phyloP scores from a whole-genome alignment of 2,113 vertebrate species.

The Scatophagus argus region DNA sequence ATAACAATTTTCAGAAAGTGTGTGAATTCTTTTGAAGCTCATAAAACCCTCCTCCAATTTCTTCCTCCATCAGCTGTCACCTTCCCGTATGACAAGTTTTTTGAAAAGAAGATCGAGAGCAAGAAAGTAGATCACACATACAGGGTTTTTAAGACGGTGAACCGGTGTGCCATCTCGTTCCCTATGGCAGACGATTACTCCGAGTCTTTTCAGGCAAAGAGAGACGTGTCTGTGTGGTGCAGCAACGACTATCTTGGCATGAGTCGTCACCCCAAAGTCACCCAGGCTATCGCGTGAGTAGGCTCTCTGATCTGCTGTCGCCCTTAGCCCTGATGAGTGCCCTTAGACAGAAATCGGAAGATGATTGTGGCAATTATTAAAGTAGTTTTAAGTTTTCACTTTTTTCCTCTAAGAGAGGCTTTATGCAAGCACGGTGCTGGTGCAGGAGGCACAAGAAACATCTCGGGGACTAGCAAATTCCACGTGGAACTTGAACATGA shows the following conservation, averaged over 20 bases:
- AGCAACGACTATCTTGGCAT: conserved; percentile 97
- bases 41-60: not conserved
- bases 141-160: conserved; percentile 95
- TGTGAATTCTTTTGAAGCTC: not conserved
- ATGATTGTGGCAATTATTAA: not conserved
- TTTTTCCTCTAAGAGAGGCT: conserved; percentile 83
- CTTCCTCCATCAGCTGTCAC: conserved; percentile 82
- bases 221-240: conserved; percentile 94
- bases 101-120: conserved; percentile 92
- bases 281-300: conserved; percentile 89
- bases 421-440: conserved; percentile 91
- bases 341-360: not conserved
- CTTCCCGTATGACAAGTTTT: conserved; percentile 93
- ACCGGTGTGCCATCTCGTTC: conserved; percentile 87
- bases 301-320: not conserved
- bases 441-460: conserved; percentile 94
- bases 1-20: not conserved
- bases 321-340: not conserved
- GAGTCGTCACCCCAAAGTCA: conserved; percentile 92
- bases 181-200: conserved; percentile 94
- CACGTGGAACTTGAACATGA: conserved; percentile 92
- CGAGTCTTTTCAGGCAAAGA: conserved; percentile 82
- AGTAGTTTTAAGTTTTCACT: not conserved
- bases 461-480: conserved; percentile 95
- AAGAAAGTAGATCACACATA: conserved; percentile 93